A percentile compares a stretch with the other conserved stretches of the same genome.
Conservation (phyloP, 2,888 invertebrate species). For the Apamea epomidion region DNA sequence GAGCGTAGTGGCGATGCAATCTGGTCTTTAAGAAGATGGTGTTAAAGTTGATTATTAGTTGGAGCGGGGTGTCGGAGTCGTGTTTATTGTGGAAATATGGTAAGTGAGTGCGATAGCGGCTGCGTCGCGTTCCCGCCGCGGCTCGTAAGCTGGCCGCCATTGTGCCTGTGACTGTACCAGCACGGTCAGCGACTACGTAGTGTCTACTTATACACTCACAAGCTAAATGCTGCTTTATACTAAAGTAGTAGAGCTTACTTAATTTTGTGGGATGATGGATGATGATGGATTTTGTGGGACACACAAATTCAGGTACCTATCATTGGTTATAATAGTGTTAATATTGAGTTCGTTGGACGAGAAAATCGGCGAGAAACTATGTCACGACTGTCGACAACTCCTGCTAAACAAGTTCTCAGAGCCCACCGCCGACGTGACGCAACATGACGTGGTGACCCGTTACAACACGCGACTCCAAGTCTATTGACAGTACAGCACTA, state of each 20-base stretch:
- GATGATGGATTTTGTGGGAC: not conserved
- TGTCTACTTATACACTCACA: constrained; percentile 19
- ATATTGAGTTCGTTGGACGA: not conserved
- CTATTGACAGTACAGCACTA: not conserved
- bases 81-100: constrained; percentile 66
- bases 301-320: not conserved
- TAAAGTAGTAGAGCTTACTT: constrained; percentile 4
- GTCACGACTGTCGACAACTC: not conserved
- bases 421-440: not conserved
- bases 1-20: constrained; percentile 26
- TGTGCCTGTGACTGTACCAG: constrained; percentile 46
- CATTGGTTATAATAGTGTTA: not conserved
- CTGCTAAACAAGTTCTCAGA: not conserved
- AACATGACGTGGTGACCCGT: not conserved
- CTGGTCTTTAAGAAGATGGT: not conserved
- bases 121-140: constrained; percentile 47
- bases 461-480: not conserved
- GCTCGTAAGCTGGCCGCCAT: constrained; percentile 62
- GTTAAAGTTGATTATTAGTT: constrained; percentile 48
- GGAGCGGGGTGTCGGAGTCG: constrained; percentile 30
- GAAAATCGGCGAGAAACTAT: not conserved
- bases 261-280: not conserved
- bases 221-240: constrained; percentile 5
- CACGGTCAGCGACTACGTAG: constrained; percentile 53
- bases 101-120: constrained; percentile 62